Percentiles rank a stretch among this genome's conserved stretches.
These are phyloP conservation scores for Drosophila sproati DNA, from an alignment of 1,140 invertebrate species.

Conservation along the genomic window DNA sequence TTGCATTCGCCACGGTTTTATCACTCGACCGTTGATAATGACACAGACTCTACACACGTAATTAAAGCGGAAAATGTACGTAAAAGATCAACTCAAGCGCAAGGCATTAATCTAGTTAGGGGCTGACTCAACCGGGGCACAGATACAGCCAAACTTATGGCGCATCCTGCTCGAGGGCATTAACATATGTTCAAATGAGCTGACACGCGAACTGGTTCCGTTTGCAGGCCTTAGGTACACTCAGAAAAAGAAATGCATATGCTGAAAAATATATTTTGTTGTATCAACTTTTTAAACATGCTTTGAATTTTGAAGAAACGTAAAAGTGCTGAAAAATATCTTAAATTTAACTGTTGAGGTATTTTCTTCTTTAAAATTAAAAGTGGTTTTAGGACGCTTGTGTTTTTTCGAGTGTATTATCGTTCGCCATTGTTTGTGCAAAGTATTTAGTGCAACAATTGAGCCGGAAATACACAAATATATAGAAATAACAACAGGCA, in stretches of 20 bases:
- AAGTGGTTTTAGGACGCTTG: not conserved
- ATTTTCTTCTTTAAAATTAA: not conserved
- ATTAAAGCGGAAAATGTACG: constrained; percentile 13
- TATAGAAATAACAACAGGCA: constrained; percentile 31
- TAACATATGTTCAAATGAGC: constrained; percentile 63
- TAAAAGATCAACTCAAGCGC: constrained; percentile 39
- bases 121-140: not conserved
- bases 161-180: constrained; percentile 51
- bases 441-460: constrained; percentile 76
- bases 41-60: constrained; percentile 23
- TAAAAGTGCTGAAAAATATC: no score
- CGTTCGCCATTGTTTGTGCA: constrained; percentile 55
- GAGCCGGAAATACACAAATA: constrained; percentile 64
- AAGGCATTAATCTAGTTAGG: constrained; percentile 10
- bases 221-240: constrained; percentile 3
- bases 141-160: constrained; percentile 3
- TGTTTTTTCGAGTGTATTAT: not conserved
- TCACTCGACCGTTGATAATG: constrained; percentile 67
- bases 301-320: no score
- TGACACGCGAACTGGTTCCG: constrained; percentile 64
- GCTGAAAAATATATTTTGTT: not conserved
- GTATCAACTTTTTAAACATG: no score
- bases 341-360: no score
- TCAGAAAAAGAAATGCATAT: not conserved
- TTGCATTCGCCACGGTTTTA: constrained; percentile 69